phyloP scores from a whole-genome alignment of 2,888 invertebrate genomes.

The Rhyacophila evoluta region DNA sequence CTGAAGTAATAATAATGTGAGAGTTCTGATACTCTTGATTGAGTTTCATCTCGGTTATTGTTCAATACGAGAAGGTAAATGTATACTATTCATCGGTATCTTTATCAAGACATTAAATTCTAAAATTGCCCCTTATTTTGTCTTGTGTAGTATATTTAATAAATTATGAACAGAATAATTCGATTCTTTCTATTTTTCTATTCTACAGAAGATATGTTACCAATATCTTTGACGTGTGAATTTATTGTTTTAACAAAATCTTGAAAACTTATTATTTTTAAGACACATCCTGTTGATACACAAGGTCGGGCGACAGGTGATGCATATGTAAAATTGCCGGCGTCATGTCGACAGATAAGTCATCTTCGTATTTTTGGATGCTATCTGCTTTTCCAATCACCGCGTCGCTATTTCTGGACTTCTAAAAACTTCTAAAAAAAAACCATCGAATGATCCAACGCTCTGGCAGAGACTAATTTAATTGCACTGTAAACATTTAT shows the following conservation, averaged over 20 bases:
- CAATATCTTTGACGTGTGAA: no score
- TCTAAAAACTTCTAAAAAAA: neutral
- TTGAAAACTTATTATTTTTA: neutral
- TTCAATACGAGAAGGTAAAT: no score
- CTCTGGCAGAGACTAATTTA: neutral
- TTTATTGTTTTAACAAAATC: neutral
- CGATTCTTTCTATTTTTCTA: no score
- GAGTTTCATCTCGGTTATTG: no score
- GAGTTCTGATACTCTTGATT: no score
- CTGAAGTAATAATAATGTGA: no score
- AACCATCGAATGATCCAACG: neutral
- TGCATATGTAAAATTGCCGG: neutral
- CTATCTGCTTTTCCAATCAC: constrained; percentile 7
- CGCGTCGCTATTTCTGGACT: neutral
- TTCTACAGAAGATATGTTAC: no score
- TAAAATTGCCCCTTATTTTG: no score
- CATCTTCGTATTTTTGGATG: neutral
- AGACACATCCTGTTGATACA: neutral
- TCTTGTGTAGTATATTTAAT: no score
- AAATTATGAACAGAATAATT: no score
- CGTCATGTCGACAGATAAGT: neutral
- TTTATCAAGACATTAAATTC: no score
- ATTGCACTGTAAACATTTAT: neutral
- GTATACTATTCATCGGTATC: no score
- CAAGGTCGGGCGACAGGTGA: neutral